Evolutionary conservation across 35 echinoderm and acorn worm genomes (phyloP), one percentile per base, ranked within the genome.

Genomic region (Patiria miniata): DNA sequence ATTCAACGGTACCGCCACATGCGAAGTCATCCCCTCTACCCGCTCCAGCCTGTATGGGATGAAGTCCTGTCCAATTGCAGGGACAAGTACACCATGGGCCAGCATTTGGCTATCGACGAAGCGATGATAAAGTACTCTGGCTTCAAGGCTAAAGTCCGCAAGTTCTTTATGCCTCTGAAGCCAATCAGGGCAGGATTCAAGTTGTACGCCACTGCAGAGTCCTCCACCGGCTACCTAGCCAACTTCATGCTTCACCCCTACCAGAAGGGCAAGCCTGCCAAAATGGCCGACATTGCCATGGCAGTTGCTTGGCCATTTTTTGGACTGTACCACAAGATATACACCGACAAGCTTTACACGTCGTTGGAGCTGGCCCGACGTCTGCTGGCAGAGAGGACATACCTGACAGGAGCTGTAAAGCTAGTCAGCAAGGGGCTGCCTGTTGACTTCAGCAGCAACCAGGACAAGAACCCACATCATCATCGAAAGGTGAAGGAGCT

Each of bases 41-140:
- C 50, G 15, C 21, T 89, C 19, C 79, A 82, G 26, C 1, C n/a
- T 10, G 7, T 86, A 40, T 86, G 84, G 84, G 50, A 50, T 30
- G 39, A 21, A 5, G 51, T 84, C 16, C 2, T 55, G 21, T 10
- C 6, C 1, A 68, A 22, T 22, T 90, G 59, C 81, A 40, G 21
- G 32, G 19, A 16, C 1, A 30, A 77, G 10, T 90, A 51, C 47
- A 90, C 73, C 52, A 61, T 51, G 14, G 10, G 3, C 16, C 55
- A 73, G 34, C n/a, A 90, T 15, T 47, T 83, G 34, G 88, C 88
- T 52, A 73, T 52, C 28, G 88, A 90, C 39, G 88, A 90, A 23
- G 81, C 88, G 21, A 90, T n/a, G n/a, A n/a, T n/a, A n/a, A n/a
- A n/a, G n/a, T n/a, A n/a, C n/a, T n/a, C n/a, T n/a, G n/a, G n/a